These are phyloP conservation scores for Catalaphyllia jardinei DNA, from an alignment of 64 coral and sea anemone species.

Conservation along the genomic window DNA sequence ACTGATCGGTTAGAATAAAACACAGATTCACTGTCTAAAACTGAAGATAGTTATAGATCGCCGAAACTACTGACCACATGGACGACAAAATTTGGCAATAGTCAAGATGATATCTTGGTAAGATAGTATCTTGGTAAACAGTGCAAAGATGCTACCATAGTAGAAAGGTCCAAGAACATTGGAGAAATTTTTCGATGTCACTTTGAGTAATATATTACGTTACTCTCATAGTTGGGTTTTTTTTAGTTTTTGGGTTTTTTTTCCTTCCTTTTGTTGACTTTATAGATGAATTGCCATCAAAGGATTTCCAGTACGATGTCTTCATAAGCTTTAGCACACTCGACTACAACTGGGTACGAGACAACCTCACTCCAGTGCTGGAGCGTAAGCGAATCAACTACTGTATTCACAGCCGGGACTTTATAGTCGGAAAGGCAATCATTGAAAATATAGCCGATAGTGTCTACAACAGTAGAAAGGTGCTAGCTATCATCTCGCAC, in stretches of 20 bases:
- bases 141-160: no score
- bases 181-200: no score
- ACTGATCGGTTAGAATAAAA: no score
- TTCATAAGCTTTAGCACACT: constrained; percentile 50
- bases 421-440: constrained; percentile 47
- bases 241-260: not conserved
- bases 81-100: no score
- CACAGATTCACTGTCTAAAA: no score
- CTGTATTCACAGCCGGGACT: constrained; percentile 49
- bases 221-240: not conserved
- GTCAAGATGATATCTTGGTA: no score
- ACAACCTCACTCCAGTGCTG: constrained; percentile 47
- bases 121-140: no score
- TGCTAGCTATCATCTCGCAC: constrained; percentile 49
- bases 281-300: not conserved
- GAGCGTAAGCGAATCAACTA: constrained; percentile 53
- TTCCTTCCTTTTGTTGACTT: not conserved
- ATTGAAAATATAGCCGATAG: constrained; percentile 67
- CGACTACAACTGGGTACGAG: constrained; percentile 46
- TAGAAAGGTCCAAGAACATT: no score
- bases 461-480: constrained; percentile 56
- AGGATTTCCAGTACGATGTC: constrained; percentile 31
- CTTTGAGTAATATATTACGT: not conserved
- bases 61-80: no score
- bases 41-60: no score